These are phyloP conservation scores for Meloidogyne exigua DNA, from an alignment of 1,140 invertebrate species.

Conservation along the genomic window DNA sequence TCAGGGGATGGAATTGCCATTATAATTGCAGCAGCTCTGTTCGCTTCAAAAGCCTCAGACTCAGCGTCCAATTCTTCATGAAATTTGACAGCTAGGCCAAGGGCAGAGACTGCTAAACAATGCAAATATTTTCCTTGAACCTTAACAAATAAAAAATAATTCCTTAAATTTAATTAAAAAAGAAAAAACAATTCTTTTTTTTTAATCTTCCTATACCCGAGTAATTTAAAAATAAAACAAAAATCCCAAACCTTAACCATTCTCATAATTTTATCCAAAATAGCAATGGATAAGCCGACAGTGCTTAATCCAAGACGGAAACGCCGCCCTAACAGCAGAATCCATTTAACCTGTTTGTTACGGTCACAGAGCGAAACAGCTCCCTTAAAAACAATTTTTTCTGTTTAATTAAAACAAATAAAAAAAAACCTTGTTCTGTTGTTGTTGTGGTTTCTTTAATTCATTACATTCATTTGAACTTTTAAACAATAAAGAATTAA, in stretches of 20 bases:
- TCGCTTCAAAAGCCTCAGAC: conserved; percentile 10
- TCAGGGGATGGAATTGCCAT: conserved; percentile 14
- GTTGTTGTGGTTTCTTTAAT: not conserved
- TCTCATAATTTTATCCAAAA: conserved; percentile 21
- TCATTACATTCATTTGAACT: not conserved
- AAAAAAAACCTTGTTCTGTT: not conserved
- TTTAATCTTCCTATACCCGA: no score
- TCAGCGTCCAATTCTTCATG: conserved; percentile 19
- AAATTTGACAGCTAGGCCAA: conserved; percentile 13
- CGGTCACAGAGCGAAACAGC: not conserved
- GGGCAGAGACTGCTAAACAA: conserved; percentile 10
- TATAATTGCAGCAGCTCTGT: conserved; percentile 6
- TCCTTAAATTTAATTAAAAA: not conserved
- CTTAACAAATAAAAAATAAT: not conserved
- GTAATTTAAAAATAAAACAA: not conserved
- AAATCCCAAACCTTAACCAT: conserved; percentile 8
- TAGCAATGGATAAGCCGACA: conserved; percentile 16
- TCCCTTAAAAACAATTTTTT: no score
- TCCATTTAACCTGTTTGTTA: conserved; percentile 13
- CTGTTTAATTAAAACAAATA: not conserved
- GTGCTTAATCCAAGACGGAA: conserved; percentile 13
- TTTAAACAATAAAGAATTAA: not conserved
- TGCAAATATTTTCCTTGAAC: conserved; percentile 6
- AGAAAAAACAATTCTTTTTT: no score
- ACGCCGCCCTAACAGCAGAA: conserved; percentile 4